Evolutionary conservation across 92 coral and sea anemone species (phyloP).

Genomic region (Phenganax stokvisi): DNA sequence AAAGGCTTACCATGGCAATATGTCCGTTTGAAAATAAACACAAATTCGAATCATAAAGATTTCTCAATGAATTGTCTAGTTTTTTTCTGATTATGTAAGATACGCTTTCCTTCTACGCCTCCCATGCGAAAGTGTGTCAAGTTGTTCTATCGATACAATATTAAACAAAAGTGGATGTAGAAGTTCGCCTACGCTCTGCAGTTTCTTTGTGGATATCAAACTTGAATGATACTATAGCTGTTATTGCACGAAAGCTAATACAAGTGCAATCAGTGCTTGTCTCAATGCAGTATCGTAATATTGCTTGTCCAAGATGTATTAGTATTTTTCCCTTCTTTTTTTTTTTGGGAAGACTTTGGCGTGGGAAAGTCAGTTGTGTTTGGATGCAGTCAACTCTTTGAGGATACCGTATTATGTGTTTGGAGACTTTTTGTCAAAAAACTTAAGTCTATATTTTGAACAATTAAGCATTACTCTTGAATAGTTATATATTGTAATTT

Average conservation of each 20-base stretch:
- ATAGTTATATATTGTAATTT: too few relatives aligned
- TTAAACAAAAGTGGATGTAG: constrained; percentile 13
- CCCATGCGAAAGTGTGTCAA: neutral
- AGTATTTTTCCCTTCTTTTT: neutral
- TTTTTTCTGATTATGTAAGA: neutral
- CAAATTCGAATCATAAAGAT: neutral
- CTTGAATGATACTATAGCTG: neutral
- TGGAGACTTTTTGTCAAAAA: neutral
- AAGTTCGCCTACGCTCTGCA: constrained; percentile 25
- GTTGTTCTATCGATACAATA: neutral
- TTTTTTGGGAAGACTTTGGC: neutral
- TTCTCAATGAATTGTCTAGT: neutral
- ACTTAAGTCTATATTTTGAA: too few relatives aligned
- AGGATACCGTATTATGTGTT: neutral
- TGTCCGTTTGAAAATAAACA: neutral
- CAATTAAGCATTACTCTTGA: too few relatives aligned
- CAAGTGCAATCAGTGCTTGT: neutral
- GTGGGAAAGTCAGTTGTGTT: neutral
- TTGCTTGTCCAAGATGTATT: neutral
- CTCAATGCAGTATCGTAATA: neutral
- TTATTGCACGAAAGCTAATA: neutral
- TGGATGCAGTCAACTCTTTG: neutral
- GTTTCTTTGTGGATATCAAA: constrained; percentile 20
- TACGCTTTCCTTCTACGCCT: neutral
- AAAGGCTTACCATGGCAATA: neutral